Percentiles rank a stretch among this genome's conserved stretches.
Conservation (phyloP, 2,888 invertebrate genomes). For the Melipona beecheii region DNA sequence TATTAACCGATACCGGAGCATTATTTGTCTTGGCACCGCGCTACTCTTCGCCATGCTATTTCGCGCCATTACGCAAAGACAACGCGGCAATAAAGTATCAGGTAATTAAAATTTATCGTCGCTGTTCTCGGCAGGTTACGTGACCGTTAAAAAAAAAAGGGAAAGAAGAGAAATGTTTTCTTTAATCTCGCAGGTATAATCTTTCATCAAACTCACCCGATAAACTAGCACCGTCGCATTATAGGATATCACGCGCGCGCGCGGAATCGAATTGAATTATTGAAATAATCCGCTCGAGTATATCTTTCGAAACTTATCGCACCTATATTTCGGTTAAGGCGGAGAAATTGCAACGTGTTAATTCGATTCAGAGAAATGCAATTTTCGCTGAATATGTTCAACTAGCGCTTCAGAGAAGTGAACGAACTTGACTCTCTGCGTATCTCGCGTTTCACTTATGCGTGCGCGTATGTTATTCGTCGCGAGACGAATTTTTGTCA, state of each 20-base stretch:
- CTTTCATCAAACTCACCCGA: slow-evolving; percentile 8
- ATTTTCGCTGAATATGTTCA: not conserved
- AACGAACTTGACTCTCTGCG: no score
- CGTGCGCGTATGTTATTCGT: no score
- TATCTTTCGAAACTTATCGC: not conserved
- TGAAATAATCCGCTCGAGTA: not conserved
- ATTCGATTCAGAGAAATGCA: not conserved
- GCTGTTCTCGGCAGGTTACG: not conserved
- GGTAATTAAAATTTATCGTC: slow-evolving; percentile 31
- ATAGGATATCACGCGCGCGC: not conserved
- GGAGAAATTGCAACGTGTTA: not conserved
- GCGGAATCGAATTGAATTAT: slow-evolving; percentile 1
- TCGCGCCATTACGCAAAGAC: not conserved
- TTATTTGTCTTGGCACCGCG: slow-evolving; percentile 39
- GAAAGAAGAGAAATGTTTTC: not conserved
- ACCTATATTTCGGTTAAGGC: not conserved
- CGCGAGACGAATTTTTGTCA: no score
- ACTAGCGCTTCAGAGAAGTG: not conserved
- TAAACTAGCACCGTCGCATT: slow-evolving; percentile 4
- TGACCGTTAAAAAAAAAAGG: not conserved
- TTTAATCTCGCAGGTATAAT: not conserved
- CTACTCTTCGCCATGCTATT: slow-evolving; percentile 10
- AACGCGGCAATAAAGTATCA: slow-evolving; percentile 35
- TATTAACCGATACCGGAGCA: slow-evolving; percentile 35
- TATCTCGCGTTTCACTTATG: no score